phyloP scores from a whole-genome alignment of 2,797 vertebrate species.

The Anguilla marmorata region DNA sequence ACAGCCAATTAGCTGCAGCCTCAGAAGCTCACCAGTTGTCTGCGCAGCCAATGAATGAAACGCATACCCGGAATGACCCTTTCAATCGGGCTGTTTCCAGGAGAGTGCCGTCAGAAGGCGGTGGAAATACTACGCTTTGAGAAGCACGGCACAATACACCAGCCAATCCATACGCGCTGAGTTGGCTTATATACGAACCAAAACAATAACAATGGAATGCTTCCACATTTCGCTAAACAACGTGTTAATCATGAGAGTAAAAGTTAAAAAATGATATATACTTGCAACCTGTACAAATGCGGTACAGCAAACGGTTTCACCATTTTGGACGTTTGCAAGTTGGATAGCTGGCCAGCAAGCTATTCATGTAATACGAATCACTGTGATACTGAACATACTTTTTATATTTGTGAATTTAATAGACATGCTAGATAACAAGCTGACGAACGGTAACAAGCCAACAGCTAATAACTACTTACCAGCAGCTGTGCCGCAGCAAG shows the following conservation, averaged over 20 bases:
- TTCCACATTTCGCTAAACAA: background rate
- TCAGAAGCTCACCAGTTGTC: constrained; percentile 88
- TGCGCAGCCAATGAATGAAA: constrained; percentile 75
- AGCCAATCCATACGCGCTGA: constrained; percentile 15
- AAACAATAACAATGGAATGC: constrained; percentile 34
- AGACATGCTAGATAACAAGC: background rate
- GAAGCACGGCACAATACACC: constrained; percentile 48
- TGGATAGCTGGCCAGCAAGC: background rate
- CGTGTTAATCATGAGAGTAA: background rate
- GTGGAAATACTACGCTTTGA: constrained; percentile 39
- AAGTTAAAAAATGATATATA: background rate
- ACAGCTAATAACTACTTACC: constrained; percentile 72
- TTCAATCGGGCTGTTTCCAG: constrained; percentile 55
- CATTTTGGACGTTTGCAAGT: background rate
- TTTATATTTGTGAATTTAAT: background rate
- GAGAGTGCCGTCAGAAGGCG: constrained; percentile 55
- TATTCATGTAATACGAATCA: background rate
- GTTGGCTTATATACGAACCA: constrained; percentile 46
- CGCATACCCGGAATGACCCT: constrained; percentile 45
- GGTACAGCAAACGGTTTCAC: background rate
- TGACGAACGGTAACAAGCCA: background rate
- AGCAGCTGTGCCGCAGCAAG: constrained; percentile 93
- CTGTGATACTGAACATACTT: background rate
- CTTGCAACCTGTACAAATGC: background rate
- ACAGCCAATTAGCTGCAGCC: constrained; percentile 69